phyloP scores from a whole-genome alignment of 2,797 vertebrate species.

The Lateolabrax maculatus region DNA sequence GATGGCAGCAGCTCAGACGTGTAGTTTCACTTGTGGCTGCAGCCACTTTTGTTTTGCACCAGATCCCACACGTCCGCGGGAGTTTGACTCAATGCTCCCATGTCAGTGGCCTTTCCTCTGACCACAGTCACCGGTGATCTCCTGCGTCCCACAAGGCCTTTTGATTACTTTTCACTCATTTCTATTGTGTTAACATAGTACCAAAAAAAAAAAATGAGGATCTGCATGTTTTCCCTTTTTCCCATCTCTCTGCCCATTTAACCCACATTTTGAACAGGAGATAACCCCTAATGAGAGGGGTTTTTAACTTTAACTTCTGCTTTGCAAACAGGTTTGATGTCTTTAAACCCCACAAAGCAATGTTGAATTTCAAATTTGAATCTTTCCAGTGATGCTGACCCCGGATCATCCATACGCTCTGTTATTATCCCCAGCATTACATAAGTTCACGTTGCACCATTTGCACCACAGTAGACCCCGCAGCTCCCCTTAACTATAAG shows the following conservation, averaged over 20 bases:
- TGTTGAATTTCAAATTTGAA: neutral
- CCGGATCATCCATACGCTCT: conserved; percentile 33
- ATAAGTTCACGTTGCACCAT: conserved; percentile 41
- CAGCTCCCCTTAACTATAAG: neutral
- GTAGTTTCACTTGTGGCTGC: conserved; percentile 75
- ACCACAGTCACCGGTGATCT: conserved; percentile 18
- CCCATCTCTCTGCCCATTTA: conserved; percentile 2
- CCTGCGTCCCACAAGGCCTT: neutral
- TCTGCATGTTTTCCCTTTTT: neutral
- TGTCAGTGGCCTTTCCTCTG: neutral
- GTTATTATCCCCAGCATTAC: conserved; percentile 19
- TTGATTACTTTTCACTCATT: conserved; percentile 24
- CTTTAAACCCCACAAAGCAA: neutral
- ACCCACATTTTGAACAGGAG: conserved; percentile 1
- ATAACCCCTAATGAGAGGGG: neutral
- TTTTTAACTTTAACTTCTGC: neutral
- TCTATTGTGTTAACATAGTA: conserved; percentile 1
- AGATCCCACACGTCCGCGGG: neutral
- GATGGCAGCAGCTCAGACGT: conserved; percentile 50
- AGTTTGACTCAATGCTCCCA: neutral
- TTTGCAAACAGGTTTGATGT: neutral
- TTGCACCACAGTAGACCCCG: neutral
- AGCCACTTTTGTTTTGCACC: conserved; percentile 58
- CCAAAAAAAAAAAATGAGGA: neutral
- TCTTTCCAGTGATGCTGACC: conserved; percentile 31